Evolutionary conservation across 2,113 vertebrate genomes (phyloP).

Genomic region (Barbus barbus): DNA sequence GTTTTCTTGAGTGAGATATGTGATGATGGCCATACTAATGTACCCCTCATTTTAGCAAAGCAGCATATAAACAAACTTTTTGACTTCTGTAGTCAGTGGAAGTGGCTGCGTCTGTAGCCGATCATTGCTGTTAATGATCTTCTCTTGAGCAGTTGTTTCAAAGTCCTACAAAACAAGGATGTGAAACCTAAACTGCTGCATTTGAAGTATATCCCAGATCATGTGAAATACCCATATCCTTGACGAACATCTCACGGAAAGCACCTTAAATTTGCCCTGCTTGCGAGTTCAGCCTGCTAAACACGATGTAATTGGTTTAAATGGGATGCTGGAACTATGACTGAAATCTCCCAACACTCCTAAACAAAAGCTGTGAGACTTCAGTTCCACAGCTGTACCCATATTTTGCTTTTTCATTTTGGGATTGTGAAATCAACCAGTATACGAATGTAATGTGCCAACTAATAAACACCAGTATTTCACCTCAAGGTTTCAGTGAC

Average conservation of each 20-base stretch:
- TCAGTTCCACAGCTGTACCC: constrained; percentile 53
- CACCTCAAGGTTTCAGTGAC: constrained; percentile 60
- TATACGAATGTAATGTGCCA: constrained; percentile 82
- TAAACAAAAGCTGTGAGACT: constrained; percentile 38
- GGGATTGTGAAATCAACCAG: constrained; percentile 76
- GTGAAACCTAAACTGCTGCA: too few relatives aligned
- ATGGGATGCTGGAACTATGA: neutral
- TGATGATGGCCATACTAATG: neutral
- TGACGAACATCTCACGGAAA: neutral
- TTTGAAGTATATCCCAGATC: too few relatives aligned
- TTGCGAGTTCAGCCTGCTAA: neutral
- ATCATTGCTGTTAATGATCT: neutral
- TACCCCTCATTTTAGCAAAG: neutral
- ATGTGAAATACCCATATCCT: too few relatives aligned
- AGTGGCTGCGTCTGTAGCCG: neutral
- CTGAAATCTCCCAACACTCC: neutral
- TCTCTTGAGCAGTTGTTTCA: neutral
- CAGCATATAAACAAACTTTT: neutral
- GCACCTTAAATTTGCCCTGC: constrained; percentile 37
- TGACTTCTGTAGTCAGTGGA: neutral
- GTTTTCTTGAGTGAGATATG: neutral
- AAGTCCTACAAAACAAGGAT: neutral
- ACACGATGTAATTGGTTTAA: neutral
- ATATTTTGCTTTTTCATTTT: constrained; percentile 66
- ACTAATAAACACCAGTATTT: constrained; percentile 87